Base-by-base conservation (phyloP, 1,140 invertebrate species). In the Magallana angulata region DNA sequence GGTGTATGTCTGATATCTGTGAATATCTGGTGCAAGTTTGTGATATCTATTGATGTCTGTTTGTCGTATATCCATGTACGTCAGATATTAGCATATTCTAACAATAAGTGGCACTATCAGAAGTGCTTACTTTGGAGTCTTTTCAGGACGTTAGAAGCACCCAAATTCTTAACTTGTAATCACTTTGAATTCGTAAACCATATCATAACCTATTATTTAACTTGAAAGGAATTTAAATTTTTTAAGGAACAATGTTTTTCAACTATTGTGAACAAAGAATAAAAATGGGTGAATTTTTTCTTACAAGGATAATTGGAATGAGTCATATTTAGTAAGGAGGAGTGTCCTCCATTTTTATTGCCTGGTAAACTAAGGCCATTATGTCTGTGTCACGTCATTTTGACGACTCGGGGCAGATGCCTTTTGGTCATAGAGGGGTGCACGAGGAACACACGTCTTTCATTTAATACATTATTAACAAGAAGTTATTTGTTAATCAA, bases 1-100 rank as follows among this genome's bases (percentile, higher is more conserved):
- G 59, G 92, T 93, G 24, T 93, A 92, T 87, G 92, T 93, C 57
- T 93, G 88, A 89, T 84, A 88, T 48, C 8, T 12, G 16, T 7
- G 30, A 36, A 30, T 12, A 24, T 57, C 24, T 18, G 57, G n/a
- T 30, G 14, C 14, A n/a, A 30, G 16, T 18, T n/a, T 62, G 16
- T 59, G 11, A 30, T 59, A 84, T 57, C 80, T 12, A 81, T 7
- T 14, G 18, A 57, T 16, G 7, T 57, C 48, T 82, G 24, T 56
- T 24, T 84, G 57, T 62, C 82, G 18, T 57, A 84, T 59, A 84
- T 57, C 24, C 3, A 83, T 58, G 36, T 7, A 58, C 57, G 18
- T 24, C 12, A 7, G 7, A 16, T 57, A 14, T 57, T 14, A 57
- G n/a, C 14, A 6, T 36, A 36, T 36, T 36, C 36, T 36, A 36